Conservation (phyloP, 2,113 vertebrate genomes). For the Eulacestoma nigropectus region DNA sequence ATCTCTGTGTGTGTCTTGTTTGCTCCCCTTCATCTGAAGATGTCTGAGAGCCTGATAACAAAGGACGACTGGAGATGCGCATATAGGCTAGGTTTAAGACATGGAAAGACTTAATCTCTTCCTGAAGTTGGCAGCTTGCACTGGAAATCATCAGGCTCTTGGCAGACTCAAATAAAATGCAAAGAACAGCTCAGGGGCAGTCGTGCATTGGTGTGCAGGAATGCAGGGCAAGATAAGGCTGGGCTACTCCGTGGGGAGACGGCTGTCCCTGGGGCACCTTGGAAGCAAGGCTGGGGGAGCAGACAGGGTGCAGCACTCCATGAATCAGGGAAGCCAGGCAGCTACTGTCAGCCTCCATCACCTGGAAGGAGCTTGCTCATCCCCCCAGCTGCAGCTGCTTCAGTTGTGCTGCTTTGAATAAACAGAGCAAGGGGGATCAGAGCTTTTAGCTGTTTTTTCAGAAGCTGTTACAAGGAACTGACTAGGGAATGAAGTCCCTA, state of each 20-base stretch:
- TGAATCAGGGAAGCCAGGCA: rapidly evolving
- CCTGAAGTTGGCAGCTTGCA: background rate
- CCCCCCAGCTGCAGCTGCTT: background rate
- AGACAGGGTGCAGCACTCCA: background rate
- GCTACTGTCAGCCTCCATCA: background rate
- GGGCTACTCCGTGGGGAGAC: background rate
- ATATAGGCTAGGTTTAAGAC: background rate
- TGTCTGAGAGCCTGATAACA: background rate
- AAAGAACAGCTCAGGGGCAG: background rate
- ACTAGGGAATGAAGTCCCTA: no score
- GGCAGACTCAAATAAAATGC: background rate
- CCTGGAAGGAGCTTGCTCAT: background rate
- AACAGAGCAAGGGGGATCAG: conserved; percentile 59
- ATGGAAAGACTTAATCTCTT: background rate
- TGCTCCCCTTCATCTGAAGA: background rate
- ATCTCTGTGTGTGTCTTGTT: background rate
- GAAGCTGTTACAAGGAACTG: conserved; percentile 71
- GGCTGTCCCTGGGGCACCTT: rapidly evolving
- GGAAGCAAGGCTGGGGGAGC: background rate
- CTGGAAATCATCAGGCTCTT: background rate
- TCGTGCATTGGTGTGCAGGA: background rate
- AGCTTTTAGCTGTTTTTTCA: conserved; percentile 74
- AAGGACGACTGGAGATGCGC: background rate
- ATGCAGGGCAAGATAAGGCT: background rate
- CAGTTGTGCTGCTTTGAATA: conserved; percentile 77